Evolutionary conservation across 2,797 vertebrate genomes (phyloP).

Genomic region (Babyrousa celebensis): DNA sequence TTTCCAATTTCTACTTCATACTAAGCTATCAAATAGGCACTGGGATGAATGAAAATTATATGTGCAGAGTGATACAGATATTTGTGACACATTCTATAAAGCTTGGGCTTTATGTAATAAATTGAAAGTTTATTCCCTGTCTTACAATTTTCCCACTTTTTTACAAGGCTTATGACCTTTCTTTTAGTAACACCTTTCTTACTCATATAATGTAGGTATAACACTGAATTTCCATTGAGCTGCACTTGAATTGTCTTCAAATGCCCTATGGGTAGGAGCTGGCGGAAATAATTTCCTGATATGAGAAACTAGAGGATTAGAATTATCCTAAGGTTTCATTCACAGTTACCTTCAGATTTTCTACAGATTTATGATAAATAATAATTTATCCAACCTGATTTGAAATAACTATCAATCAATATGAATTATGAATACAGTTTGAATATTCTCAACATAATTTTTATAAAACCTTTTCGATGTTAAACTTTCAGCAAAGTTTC

Average conservation of each 20-base stretch:
- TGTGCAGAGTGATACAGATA: not conserved
- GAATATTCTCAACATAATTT: slow-evolving; percentile 33
- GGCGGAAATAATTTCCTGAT: not conserved
- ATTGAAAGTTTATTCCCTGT: not conserved
- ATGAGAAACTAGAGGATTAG: not conserved
- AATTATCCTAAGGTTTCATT: not conserved
- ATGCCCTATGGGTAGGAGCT: not conserved
- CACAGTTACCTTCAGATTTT: not conserved
- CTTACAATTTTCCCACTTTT: not conserved
- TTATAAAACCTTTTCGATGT: not conserved
- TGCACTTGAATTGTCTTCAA: not conserved
- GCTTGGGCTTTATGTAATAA: not conserved
- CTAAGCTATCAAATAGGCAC: not conserved
- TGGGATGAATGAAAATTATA: not conserved
- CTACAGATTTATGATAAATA: slow-evolving; percentile 9
- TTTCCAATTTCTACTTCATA: not conserved
- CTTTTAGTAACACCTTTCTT: not conserved
- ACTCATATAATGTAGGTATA: not conserved
- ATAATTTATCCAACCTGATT: not conserved
- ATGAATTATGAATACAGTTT: not conserved
- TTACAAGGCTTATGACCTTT: not conserved
- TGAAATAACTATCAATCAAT: not conserved
- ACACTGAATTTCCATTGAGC: not conserved
- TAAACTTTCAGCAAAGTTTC: slow-evolving; percentile 15
- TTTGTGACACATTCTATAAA: not conserved